Conservation (phyloP, 2,797 vertebrate genomes). For the Sus cebifrons region DNA sequence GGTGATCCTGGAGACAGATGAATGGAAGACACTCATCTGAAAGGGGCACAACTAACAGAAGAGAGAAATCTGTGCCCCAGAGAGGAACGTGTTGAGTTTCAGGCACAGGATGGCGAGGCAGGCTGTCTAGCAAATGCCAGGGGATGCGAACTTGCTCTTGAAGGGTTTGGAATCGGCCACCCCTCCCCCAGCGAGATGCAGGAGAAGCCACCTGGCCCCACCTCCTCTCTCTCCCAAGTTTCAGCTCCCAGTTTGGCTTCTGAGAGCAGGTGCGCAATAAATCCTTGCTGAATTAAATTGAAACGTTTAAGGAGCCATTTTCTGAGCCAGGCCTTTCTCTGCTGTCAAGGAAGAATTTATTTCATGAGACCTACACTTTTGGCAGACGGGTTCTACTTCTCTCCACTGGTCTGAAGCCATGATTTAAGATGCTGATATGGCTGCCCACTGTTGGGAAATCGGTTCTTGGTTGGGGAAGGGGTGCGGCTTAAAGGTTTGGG, state of each 20-base stretch:
- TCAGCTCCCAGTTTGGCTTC: slow-evolving; percentile 25
- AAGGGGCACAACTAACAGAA: background rate
- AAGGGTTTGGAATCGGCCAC: background rate
- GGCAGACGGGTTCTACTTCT: slow-evolving; percentile 71
- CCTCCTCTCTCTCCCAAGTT: background rate
- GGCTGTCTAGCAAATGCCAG: background rate
- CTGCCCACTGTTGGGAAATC: slow-evolving; percentile 59
- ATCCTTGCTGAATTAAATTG: slow-evolving; percentile 83
- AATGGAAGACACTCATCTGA: background rate
- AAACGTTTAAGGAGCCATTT: slow-evolving; percentile 79
- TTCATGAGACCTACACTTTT: slow-evolving; percentile 78
- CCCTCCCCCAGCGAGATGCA: background rate
- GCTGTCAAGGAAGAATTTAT: slow-evolving; percentile 84
- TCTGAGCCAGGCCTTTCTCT: slow-evolving; percentile 77
- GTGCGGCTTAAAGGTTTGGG: slow-evolving; percentile 6
- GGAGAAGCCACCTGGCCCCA: background rate
- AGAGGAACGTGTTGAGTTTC: background rate
- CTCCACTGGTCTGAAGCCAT: slow-evolving; percentile 52
- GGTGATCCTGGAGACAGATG: background rate
- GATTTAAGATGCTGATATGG: slow-evolving; percentile 68
- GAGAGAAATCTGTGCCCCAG: background rate
- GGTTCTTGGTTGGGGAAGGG: slow-evolving; percentile 29
- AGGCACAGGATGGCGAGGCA: background rate
- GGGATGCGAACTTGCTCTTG: background rate
- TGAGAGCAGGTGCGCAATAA: slow-evolving; percentile 68